These are phyloP conservation scores for Kryptolebias ocellatus DNA, from an alignment of 2,797 vertebrate species.

Conservation along the genomic window DNA sequence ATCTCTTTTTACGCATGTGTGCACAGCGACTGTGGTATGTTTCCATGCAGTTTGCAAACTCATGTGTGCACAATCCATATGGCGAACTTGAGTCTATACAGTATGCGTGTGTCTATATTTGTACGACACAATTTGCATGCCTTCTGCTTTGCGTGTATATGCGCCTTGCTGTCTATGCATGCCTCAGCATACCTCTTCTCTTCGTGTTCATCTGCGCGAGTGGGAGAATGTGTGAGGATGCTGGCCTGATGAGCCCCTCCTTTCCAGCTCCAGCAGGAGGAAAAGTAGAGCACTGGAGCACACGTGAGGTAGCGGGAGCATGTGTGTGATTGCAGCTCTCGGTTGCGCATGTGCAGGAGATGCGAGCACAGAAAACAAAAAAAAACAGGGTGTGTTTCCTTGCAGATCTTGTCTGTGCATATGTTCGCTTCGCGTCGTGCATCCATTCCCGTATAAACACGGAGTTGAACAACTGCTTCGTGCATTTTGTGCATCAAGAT, in stretches of 20 bases:
- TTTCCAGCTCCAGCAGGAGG: slow-evolving; percentile 45
- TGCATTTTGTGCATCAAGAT: slow-evolving; percentile 12
- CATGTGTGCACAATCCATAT: not conserved
- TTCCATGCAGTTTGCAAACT: not conserved
- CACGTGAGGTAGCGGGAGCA: slow-evolving; percentile 67
- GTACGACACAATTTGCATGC: not conserved
- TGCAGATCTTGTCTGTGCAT: slow-evolving; percentile 29
- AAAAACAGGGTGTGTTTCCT: slow-evolving; percentile 31
- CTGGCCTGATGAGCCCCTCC: slow-evolving; percentile 43
- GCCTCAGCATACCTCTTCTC: not conserved
- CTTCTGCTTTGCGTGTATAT: not conserved
- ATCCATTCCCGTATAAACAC: too few relatives aligned
- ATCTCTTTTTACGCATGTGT: slow-evolving; percentile 8
- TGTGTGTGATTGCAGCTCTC: slow-evolving; percentile 61
- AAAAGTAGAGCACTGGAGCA: slow-evolving; percentile 78
- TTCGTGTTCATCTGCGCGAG: not conserved
- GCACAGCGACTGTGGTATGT: not conserved
- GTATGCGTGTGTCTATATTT: not conserved
- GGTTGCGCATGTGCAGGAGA: slow-evolving; percentile 54
- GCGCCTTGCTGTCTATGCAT: not conserved
- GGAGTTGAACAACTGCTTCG: not conserved
- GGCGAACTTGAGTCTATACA: slow-evolving; percentile 1
- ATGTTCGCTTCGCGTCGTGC: slow-evolving; percentile 8
- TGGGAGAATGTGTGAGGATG: slow-evolving; percentile 10
- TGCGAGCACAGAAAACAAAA: slow-evolving; percentile 58